Evolutionary conservation across 2,888 invertebrate species (phyloP).

Genomic region (Petrolisthes manimaculis): DNA sequence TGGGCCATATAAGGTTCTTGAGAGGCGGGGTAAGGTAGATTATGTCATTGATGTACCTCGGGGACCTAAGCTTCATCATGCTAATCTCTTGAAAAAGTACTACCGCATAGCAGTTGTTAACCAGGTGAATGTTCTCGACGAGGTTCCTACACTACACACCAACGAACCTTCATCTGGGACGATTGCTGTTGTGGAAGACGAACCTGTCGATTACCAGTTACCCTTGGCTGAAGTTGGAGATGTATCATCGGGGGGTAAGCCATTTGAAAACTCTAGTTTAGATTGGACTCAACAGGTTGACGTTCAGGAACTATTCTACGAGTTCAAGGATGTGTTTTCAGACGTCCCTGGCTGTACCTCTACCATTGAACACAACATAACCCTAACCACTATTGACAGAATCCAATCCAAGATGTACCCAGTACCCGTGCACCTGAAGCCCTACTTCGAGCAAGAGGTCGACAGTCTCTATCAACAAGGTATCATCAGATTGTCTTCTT

Average conservation of each 20-base stretch:
- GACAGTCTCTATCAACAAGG: background rate
- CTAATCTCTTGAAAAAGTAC: conserved; percentile 8
- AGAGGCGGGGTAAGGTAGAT: conserved; percentile 7
- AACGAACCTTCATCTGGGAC: no score
- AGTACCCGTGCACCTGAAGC: conserved; percentile 14
- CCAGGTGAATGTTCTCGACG: conserved; percentile 2
- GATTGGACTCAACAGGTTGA: background rate
- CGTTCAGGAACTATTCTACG: no score
- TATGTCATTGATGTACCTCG: conserved; percentile 19
- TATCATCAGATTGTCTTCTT: conserved; percentile 11
- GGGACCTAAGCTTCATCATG: conserved; percentile 14
- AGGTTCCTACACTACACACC: background rate
- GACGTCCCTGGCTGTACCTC: conserved; percentile 22
- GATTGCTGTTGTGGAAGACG: background rate
- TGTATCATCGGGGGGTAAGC: background rate
- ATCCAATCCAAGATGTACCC: conserved; percentile 23
- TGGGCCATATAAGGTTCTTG: conserved; percentile 7
- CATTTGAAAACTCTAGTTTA: background rate
- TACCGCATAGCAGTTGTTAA: background rate
- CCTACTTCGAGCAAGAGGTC: conserved; percentile 13
- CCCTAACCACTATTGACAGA: conserved; percentile 21
- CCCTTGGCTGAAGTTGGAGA: background rate
- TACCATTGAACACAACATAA: background rate
- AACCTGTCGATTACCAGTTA: background rate
- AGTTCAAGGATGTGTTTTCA: background rate